Conservation (phyloP, 2,797 vertebrate genomes). For the Sebastes dallii region DNA sequence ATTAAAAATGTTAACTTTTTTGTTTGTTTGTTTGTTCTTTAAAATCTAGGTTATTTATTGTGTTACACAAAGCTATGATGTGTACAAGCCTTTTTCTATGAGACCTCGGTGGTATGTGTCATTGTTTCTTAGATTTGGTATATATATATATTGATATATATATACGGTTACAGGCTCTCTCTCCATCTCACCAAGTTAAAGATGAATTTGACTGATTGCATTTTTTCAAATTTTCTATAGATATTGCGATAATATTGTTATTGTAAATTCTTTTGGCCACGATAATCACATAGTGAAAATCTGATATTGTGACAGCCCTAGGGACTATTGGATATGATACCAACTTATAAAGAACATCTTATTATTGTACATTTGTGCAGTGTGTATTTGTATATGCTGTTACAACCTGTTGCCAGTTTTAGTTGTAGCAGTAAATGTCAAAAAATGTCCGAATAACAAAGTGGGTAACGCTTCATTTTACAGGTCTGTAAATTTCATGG, state of each 20-base stretch:
- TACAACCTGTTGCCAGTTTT: neutral
- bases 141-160: too few species aligned
- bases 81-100: neutral
- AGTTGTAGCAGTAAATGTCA: neutral
- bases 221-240: too few species aligned
- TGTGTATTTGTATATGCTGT: neutral
- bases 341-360: neutral
- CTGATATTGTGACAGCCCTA: too few species aligned
- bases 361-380: neutral
- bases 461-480: too few species aligned
- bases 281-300: too few species aligned
- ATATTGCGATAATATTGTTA: too few species aligned
- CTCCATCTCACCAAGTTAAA: too few species aligned
- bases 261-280: too few species aligned
- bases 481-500: rapidly evolving
- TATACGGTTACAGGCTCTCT: too few species aligned
- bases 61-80: rapidly evolving
- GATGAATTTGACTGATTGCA: too few species aligned
- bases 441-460: neutral
- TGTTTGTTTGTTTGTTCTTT: neutral
- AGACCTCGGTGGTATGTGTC: neutral
- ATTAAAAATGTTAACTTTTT: neutral
- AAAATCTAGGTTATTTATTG: neutral
- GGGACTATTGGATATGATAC: neutral
- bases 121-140: neutral